Percentiles rank a stretch among this genome's conserved stretches.
Conservation (phyloP, 2,888 invertebrate species). For the Drosophila paucipuncta region DNA sequence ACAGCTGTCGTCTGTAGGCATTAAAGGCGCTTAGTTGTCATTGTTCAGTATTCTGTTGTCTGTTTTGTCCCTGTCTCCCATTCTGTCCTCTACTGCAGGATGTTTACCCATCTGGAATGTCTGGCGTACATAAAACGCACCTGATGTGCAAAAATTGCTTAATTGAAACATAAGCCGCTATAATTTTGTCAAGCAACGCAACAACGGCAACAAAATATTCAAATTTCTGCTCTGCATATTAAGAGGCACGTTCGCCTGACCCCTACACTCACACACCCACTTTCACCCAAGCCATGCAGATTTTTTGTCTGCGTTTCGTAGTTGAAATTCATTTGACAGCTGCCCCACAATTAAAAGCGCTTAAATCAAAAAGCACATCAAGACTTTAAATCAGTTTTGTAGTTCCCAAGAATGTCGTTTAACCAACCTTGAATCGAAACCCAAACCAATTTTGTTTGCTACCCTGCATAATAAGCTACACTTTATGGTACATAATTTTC, state of each 20-base stretch:
- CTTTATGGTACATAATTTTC: conserved; percentile 13
- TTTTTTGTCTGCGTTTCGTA: conserved; percentile 20
- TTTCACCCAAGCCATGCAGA: neutral
- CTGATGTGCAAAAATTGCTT: conserved; percentile 77
- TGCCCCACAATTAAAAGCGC: conserved; percentile 64
- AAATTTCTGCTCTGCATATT: conserved; percentile 74
- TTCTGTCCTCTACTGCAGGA: conserved; percentile 7
- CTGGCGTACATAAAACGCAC: conserved; percentile 71
- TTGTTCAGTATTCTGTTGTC: conserved; percentile 38
- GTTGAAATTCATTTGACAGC: conserved; percentile 21
- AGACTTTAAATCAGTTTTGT: conserved; percentile 11
- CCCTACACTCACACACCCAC: neutral
- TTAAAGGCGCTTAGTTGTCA: conserved; percentile 68
- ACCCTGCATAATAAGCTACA: neutral
- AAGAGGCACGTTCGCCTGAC: conserved; percentile 52
- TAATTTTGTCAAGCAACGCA: conserved; percentile 55
- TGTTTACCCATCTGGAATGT: conserved; percentile 49
- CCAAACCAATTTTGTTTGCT: neutral
- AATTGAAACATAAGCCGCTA: conserved; percentile 80
- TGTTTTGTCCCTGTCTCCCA: conserved; percentile 37
- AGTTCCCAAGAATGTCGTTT: neutral
- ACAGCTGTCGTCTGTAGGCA: conserved; percentile 58
- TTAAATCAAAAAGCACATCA: conserved; percentile 53
- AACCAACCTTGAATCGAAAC: neutral
- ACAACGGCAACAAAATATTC: conserved; percentile 61